phyloP scores from a whole-genome alignment of 92 coral and sea anemone species.

The Galaxea fascicularis region DNA sequence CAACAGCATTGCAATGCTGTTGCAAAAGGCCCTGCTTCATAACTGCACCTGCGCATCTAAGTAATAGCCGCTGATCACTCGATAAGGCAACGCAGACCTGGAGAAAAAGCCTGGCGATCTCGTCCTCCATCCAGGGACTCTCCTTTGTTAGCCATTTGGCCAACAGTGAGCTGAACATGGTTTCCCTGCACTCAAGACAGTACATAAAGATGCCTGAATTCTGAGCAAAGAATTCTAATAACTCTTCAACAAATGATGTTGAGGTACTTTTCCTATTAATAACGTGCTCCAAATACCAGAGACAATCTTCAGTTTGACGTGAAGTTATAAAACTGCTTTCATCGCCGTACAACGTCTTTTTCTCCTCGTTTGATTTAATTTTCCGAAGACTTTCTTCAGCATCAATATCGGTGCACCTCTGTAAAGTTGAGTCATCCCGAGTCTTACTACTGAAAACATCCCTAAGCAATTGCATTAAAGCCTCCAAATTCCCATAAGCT shows the following conservation, averaged over 20 bases:
- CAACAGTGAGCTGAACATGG: conserved; percentile 15
- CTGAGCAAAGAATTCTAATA: conserved; percentile 17
- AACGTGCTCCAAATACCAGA: conserved; percentile 32
- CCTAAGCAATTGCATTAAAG: neutral
- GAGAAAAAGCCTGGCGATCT: conserved; percentile 64
- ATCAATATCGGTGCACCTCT: neutral
- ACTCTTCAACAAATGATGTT: conserved; percentile 7
- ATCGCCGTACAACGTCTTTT: neutral
- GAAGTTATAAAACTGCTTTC: neutral
- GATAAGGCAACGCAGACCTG: conserved; percentile 33
- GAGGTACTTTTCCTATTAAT: conserved; percentile 8
- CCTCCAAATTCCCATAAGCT: neutral
- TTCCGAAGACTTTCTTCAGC: neutral
- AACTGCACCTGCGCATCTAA: conserved; percentile 50
- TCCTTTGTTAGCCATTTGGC: conserved; percentile 3
- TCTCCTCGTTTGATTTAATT: neutral
- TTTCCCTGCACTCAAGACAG: neutral
- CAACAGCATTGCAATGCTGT: conserved; percentile 20
- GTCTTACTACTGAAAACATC: neutral
- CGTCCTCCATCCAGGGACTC: conserved; percentile 51
- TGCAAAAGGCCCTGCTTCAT: conserved; percentile 47
- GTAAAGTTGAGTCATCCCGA: neutral
- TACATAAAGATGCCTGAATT: neutral
- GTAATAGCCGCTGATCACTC: conserved; percentile 33
- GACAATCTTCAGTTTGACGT: neutral